Conservation (phyloP, 2,888 invertebrate species). For the Polietes domitor region DNA sequence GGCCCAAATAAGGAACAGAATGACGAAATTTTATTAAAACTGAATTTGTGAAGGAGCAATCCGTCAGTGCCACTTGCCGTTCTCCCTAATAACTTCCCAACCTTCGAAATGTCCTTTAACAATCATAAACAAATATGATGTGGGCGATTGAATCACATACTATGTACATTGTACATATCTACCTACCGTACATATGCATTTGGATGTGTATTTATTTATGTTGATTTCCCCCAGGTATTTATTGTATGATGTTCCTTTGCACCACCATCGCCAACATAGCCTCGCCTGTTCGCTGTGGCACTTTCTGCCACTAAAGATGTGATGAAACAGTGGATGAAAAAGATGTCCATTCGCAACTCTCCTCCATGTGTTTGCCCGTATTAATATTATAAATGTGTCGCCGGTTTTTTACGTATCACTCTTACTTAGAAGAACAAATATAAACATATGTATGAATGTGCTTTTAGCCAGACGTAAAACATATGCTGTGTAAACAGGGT, state of each 20-base stretch:
- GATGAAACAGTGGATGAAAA: slow-evolving; percentile 7
- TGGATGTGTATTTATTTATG: slow-evolving; percentile 58
- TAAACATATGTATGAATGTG: background rate
- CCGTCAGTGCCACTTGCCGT: background rate
- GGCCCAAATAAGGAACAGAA: too few relatives aligned
- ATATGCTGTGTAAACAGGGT: background rate
- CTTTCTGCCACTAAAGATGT: slow-evolving; percentile 10
- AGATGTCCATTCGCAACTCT: slow-evolving; percentile 1
- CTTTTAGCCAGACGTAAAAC: background rate
- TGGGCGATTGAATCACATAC: too few relatives aligned
- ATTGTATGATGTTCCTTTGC: slow-evolving; percentile 26
- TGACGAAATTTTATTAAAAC: too few relatives aligned
- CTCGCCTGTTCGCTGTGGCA: background rate
- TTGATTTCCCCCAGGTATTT: slow-evolving; percentile 66
- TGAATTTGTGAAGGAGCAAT: too few relatives aligned
- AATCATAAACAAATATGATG: too few relatives aligned
- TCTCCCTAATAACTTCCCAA: background rate
- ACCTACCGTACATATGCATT: background rate
- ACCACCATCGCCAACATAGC: background rate
- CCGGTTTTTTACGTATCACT: slow-evolving; percentile 14
- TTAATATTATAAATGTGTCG: slow-evolving; percentile 42
- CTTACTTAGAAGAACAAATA: slow-evolving; percentile 13
- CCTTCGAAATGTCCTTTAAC: slow-evolving; percentile 9
- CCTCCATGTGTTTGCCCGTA: background rate
- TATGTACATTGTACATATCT: background rate